A percentile compares a stretch with the other conserved stretches of the same genome.
Evolutionary conservation across 2,888 invertebrate genomes (phyloP).

Genomic region (Thymelicus sylvestris): DNA sequence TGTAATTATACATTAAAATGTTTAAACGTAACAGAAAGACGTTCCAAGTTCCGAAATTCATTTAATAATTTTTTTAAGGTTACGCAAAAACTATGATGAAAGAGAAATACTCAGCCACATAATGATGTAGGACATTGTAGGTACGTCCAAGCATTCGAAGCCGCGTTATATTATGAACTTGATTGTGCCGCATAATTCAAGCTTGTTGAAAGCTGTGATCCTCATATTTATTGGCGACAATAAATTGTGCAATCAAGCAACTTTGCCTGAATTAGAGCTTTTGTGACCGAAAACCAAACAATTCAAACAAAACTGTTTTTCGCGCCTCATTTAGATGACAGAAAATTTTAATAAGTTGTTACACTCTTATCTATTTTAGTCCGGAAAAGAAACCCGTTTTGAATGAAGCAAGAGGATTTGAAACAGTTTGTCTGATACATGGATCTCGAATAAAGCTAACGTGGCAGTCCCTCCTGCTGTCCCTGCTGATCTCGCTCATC

Average conservation of each 20-base stretch:
- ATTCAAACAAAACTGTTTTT: background rate
- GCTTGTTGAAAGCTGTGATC: conserved; percentile 8
- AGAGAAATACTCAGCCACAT: background rate
- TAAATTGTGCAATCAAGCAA: conserved; percentile 28
- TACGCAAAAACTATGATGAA: background rate
- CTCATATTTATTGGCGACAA: conserved; percentile 18
- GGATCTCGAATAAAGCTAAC: too few relatives aligned
- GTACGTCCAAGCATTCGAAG: background rate
- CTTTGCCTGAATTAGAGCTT: conserved; percentile 21
- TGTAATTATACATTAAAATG: too few relatives aligned
- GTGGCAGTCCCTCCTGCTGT: too few relatives aligned
- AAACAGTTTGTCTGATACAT: too few relatives aligned
- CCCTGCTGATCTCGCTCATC: too few relatives aligned
- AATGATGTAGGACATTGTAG: background rate
- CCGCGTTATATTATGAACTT: background rate
- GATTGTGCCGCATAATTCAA: conserved; percentile 1
- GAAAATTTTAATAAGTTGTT: too few relatives aligned
- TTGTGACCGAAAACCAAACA: background rate
- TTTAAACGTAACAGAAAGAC: too few relatives aligned
- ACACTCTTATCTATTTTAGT: too few relatives aligned
- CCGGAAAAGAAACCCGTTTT: too few relatives aligned
- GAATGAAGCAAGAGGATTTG: too few relatives aligned
- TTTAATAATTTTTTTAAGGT: background rate
- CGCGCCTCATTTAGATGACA: too few relatives aligned
- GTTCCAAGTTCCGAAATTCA: too few relatives aligned